These are phyloP conservation scores for Tichodroma muraria DNA, from an alignment of 2,113 vertebrate genomes.

Conservation along the genomic window DNA sequence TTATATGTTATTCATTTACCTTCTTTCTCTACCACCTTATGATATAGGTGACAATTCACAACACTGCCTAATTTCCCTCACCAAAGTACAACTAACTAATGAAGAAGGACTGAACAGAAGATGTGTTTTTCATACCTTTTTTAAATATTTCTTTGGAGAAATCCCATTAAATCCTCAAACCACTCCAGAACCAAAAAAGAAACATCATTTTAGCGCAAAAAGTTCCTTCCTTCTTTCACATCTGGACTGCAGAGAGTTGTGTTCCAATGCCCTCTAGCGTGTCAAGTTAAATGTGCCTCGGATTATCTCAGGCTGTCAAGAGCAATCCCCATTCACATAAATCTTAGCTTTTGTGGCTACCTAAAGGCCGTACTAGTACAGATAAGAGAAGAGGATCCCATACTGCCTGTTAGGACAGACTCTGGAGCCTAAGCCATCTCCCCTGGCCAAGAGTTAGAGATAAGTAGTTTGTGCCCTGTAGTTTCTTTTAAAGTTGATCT, in stretches of 20 bases:
- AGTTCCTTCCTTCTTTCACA: neutral
- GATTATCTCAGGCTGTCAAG: neutral
- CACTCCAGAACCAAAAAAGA: neutral
- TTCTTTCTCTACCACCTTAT: neutral
- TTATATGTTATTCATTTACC: neutral
- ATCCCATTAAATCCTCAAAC: neutral
- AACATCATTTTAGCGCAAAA: neutral
- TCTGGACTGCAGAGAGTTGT: neutral
- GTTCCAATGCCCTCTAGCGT: conserved; percentile 34
- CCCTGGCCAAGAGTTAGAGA: neutral
- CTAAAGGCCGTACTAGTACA: neutral
- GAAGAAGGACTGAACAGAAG: neutral
- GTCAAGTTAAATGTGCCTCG: neutral
- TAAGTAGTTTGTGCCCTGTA: neutral
- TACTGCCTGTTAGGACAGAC: neutral
- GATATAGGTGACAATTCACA: neutral
- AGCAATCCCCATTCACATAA: neutral
- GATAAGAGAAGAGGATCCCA: neutral
- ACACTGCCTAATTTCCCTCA: neutral
- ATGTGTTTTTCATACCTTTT: neutral
- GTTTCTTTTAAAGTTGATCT: neutral
- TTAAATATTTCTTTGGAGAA: neutral
- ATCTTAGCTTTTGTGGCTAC: neutral
- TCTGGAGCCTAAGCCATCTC: neutral
- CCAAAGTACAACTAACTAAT: neutral